Evolutionary conservation across 2,113 vertebrate genomes (phyloP).

Genomic region (Catharus minimus): DNA sequence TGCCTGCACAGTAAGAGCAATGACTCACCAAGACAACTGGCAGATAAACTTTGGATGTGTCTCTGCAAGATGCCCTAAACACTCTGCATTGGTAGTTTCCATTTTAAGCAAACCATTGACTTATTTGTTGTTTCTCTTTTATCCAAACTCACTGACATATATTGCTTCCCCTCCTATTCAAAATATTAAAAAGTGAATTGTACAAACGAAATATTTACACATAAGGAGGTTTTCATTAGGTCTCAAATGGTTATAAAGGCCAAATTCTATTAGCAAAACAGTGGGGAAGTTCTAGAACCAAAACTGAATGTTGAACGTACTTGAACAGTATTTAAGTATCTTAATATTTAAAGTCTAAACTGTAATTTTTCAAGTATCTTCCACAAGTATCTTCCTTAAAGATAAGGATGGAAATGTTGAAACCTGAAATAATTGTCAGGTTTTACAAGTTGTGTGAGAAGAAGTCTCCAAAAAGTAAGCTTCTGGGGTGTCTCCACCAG

Average conservation of each 20-base stretch:
- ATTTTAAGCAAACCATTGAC: background rate
- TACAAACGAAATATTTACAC: background rate
- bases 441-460: background rate
- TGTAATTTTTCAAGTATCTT: background rate
- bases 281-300: background rate
- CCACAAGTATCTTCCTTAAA: background rate
- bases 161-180: background rate
- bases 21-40: background rate
- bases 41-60: background rate
- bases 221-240: background rate
- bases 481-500: background rate
- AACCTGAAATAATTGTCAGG: background rate
- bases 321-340: background rate
- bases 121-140: background rate
- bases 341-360: background rate
- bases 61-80: background rate
- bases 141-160: background rate
- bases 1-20: background rate
- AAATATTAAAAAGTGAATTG: background rate
- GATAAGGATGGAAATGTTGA: background rate
- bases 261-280: background rate
- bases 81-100: background rate
- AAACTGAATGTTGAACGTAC: background rate
- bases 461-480: background rate
- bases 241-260: background rate